Percentiles rank a stretch among this genome's conserved stretches.
Evolutionary conservation across 2,888 invertebrate species (phyloP).

Genomic region (Xestia xanthographa): DNA sequence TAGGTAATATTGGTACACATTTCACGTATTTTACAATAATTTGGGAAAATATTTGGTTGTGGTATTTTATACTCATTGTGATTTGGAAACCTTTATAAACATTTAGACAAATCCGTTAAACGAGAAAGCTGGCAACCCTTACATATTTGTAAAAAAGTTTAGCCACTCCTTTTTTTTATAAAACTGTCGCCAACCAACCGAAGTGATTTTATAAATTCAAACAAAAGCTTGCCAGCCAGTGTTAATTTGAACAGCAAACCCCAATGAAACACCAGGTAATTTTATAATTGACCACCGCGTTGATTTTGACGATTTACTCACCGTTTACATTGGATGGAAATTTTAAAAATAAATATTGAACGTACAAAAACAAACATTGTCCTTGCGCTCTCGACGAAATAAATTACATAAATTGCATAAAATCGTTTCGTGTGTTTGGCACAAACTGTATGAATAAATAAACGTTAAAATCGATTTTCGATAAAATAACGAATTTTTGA

Average conservation of each 20-base stretch:
- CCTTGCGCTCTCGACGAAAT: constrained; percentile 63
- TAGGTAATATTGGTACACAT: background rate
- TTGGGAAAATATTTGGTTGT: background rate
- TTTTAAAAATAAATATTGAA: constrained; percentile 74
- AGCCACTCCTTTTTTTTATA: background rate
- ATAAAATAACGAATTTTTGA: constrained; percentile 50
- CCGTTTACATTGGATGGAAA: constrained; percentile 62
- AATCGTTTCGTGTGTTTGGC: constrained; percentile 67
- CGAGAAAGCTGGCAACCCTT: background rate
- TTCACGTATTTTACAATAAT: background rate
- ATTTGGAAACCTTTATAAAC: background rate
- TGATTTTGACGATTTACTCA: constrained; percentile 69
- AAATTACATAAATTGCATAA: constrained; percentile 70
- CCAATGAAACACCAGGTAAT: constrained; percentile 67
- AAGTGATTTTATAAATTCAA: constrained; percentile 31
- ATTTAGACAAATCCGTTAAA: background rate
- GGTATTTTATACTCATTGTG: background rate
- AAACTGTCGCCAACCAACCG: background rate
- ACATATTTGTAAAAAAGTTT: background rate
- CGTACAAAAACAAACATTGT: constrained; percentile 67
- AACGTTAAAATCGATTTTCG: constrained; percentile 48
- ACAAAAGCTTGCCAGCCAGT: constrained; percentile 53
- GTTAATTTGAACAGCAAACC: constrained; percentile 61
- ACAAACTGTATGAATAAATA: constrained; percentile 63
- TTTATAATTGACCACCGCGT: constrained; percentile 71